Evolutionary conservation across 2,113 vertebrate species (phyloP).

Genomic region (Connochaetes taurinus): DNA sequence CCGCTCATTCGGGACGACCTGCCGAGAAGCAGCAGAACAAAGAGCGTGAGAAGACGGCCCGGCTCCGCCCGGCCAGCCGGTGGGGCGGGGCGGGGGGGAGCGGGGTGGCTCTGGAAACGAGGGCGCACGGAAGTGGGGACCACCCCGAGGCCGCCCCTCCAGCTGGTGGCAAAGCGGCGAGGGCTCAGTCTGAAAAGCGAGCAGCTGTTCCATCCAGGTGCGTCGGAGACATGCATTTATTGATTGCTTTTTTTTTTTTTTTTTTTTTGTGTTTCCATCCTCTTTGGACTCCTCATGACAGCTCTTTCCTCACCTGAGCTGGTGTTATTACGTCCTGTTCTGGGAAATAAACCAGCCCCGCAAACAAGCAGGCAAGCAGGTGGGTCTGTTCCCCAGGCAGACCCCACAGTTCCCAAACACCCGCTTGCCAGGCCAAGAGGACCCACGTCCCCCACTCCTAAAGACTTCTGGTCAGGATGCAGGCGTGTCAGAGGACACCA

Average conservation of each 20-base stretch:
- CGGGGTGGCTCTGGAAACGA: neutral
- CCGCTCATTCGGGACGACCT: slow-evolving; percentile 87
- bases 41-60: slow-evolving; percentile 79
- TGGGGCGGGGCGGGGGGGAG: too few relatives aligned
- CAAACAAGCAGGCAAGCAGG: neutral
- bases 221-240: neutral
- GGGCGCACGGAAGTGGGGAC: neutral
- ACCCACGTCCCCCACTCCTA: neutral
- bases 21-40: slow-evolving; percentile 86
- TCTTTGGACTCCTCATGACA: neutral
- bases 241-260: neutral
- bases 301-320: neutral
- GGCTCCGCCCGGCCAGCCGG: neutral
- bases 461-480: neutral
- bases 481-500: neutral
- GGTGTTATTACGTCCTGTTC: neutral
- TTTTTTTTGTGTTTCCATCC: neutral
- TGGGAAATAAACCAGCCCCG: fast-evolving
- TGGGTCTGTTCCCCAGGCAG: neutral
- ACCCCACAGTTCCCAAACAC: fast-evolving
- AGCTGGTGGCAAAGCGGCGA: neutral
- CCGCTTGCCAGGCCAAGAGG: neutral
- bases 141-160: neutral
- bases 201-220: neutral
- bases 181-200: fast-evolving